Conservation (phyloP, 2,888 invertebrate genomes). For the Rhimphoctona megacephalus region DNA sequence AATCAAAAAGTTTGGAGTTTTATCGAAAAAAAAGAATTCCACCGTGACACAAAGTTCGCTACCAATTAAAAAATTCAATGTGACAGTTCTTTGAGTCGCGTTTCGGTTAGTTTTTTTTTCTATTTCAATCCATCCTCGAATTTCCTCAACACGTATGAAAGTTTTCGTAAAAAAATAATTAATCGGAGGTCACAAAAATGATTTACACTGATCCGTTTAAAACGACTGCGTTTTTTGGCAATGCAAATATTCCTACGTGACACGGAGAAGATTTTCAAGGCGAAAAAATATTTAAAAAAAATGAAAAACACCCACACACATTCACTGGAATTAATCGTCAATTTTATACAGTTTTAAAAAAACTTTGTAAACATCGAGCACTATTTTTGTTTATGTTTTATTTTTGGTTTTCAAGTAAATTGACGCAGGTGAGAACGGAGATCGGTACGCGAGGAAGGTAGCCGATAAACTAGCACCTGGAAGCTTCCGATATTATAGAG, state of each 20-base stretch:
- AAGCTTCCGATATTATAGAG: slow-evolving; percentile 65
- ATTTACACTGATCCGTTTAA: background rate
- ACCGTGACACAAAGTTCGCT: too few species aligned
- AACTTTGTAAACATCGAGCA: background rate
- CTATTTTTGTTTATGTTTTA: slow-evolving; percentile 1
- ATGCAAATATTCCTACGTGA: background rate
- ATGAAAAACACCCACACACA: slow-evolving; percentile 13
- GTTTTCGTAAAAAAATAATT: background rate
- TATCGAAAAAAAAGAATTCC: too few species aligned
- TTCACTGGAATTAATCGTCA: slow-evolving; percentile 37
- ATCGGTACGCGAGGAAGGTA: slow-evolving; percentile 78
- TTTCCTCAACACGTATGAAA: background rate
- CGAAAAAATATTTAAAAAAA: slow-evolving; percentile 21
- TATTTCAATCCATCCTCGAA: background rate
- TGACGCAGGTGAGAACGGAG: slow-evolving; percentile 48
- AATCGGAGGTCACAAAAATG: background rate
- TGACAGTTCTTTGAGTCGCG: background rate
- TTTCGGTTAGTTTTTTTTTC: background rate
- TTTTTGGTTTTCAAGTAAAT: slow-evolving; percentile 12
- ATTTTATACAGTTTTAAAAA: background rate
- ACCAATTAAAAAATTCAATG: background rate
- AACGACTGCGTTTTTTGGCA: background rate
- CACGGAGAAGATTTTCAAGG: slow-evolving; percentile 44
- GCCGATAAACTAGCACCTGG: slow-evolving; percentile 78
- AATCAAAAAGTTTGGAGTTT: too few species aligned